phyloP scores from a whole-genome alignment of 2,888 invertebrate species.

The Archaeoteleia sp. region DNA sequence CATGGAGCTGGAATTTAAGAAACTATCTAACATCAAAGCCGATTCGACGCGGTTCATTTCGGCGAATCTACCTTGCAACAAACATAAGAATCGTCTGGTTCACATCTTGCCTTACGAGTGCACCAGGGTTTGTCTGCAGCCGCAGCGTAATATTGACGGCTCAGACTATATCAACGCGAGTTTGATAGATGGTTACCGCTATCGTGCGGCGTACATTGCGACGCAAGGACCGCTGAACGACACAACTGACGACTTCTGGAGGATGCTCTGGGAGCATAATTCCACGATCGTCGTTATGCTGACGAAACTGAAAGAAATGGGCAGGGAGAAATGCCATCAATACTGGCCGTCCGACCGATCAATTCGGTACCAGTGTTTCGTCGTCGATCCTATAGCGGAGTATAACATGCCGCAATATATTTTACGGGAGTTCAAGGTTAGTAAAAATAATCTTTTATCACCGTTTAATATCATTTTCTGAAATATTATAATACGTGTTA shows the following conservation, averaged over 20 bases:
- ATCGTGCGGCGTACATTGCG: conserved; percentile 96
- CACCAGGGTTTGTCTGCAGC: conserved; percentile 93
- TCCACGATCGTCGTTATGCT: conserved; percentile 99
- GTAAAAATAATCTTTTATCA: no score
- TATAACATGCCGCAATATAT: conserved; percentile 99
- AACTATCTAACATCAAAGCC: conserved; percentile 93
- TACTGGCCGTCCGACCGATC: conserved; percentile 99
- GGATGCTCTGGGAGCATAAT: conserved; percentile 99
- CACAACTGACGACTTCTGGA: conserved; percentile 99
- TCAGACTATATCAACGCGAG: conserved; percentile 99
- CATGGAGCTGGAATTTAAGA: conserved; percentile 96
- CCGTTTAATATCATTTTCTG: no score
- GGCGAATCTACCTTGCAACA: conserved; percentile 97
- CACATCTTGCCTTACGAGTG: conserved; percentile 98
- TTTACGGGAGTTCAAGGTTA: conserved; percentile 94
- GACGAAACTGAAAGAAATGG: conserved; percentile 98
- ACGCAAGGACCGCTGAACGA: conserved; percentile 99
- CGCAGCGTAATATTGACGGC: conserved; percentile 91
- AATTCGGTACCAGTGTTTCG: conserved; percentile 97
- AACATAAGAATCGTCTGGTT: conserved; percentile 98
- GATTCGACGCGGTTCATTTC: conserved; percentile 96
- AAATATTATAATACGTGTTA: no score
- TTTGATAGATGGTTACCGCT: conserved; percentile 96
- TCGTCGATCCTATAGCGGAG: conserved; percentile 99
- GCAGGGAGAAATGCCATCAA: conserved; percentile 98